These are phyloP conservation scores for Oncorhynchus gorbuscha DNA, from an alignment of 2,113 vertebrate species.

Conservation along the genomic window DNA sequence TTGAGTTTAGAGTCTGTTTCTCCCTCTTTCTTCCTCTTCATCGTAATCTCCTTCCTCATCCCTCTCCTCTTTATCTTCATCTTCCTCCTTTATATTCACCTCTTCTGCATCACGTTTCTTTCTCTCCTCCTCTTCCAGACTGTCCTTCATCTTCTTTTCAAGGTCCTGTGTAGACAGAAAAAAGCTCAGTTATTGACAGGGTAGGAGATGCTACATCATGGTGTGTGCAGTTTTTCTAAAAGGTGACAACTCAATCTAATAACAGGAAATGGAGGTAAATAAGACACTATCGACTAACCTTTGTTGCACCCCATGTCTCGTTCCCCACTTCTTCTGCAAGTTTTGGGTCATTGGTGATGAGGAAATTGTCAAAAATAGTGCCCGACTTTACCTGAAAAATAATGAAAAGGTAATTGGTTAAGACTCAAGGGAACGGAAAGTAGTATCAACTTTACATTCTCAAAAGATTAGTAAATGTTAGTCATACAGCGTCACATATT, in stretches of 20 bases:
- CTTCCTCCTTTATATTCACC: conserved; percentile 50
- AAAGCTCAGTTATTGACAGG: no score
- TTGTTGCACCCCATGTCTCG: conserved; percentile 78
- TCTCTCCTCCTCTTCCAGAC: conserved; percentile 75
- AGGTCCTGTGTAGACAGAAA: conserved; percentile 66
- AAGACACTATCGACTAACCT: conserved; percentile 54
- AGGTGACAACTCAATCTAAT: not conserved
- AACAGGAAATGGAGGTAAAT: not conserved
- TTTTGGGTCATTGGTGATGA: conserved; percentile 79
- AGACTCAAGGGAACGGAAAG: no score
- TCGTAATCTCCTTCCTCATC: no score
- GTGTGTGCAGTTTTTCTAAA: no score
- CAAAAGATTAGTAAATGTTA: not conserved
- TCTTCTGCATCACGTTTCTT: conserved; percentile 67
- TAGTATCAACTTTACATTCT: no score
- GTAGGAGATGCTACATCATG: not conserved
- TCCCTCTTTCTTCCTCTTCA: conserved; percentile 19
- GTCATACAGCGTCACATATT: no score
- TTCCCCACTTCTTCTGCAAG: conserved; percentile 81
- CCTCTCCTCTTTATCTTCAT: conserved; percentile 41
- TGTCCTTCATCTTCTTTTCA: conserved; percentile 80
- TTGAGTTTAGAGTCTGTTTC: conserved; percentile 72
- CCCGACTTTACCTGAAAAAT: conserved; percentile 79
- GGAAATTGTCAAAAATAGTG: conserved; percentile 85
- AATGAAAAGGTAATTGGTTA: no score